Evolutionary conservation across 2,797 vertebrate genomes (phyloP).

Genomic region (Lindbergichthys nudifrons): DNA sequence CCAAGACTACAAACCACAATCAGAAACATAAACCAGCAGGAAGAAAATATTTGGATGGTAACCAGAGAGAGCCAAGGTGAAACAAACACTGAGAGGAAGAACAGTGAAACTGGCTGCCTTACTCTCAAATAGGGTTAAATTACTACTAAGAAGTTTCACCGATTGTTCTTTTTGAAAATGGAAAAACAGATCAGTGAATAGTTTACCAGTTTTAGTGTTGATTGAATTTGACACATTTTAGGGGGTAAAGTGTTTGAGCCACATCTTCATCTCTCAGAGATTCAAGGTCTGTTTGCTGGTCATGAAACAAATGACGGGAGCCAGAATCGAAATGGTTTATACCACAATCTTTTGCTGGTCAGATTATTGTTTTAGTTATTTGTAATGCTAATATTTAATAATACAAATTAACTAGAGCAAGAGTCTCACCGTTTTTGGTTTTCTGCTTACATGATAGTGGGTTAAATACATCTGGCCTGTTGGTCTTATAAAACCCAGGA

Average conservation of each 20-base stretch:
- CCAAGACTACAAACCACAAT: conserved; percentile 18
- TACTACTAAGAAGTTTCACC: background rate
- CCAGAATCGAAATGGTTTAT: too few species aligned
- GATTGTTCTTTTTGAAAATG: background rate
- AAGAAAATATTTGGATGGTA: conserved; percentile 30
- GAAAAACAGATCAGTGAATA: too few species aligned
- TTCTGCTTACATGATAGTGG: background rate
- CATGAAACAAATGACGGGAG: background rate
- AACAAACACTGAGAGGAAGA: conserved; percentile 3
- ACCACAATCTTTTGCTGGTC: too few species aligned
- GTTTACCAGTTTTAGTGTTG: background rate
- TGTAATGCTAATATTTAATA: background rate
- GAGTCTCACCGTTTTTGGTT: background rate
- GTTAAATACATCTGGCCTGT: background rate
- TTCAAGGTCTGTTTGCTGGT: background rate
- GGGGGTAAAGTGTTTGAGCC: background rate
- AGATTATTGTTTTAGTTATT: background rate
- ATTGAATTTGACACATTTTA: background rate
- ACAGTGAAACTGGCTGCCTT: conserved; percentile 10
- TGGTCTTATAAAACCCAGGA: background rate
- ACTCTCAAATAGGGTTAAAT: conserved; percentile 4
- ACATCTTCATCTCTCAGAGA: background rate
- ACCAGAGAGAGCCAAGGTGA: background rate
- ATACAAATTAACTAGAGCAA: background rate
- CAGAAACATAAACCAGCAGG: conserved; percentile 37